phyloP scores from a whole-genome alignment of 2,888 invertebrate genomes.

The Metacarcinus magister region DNA sequence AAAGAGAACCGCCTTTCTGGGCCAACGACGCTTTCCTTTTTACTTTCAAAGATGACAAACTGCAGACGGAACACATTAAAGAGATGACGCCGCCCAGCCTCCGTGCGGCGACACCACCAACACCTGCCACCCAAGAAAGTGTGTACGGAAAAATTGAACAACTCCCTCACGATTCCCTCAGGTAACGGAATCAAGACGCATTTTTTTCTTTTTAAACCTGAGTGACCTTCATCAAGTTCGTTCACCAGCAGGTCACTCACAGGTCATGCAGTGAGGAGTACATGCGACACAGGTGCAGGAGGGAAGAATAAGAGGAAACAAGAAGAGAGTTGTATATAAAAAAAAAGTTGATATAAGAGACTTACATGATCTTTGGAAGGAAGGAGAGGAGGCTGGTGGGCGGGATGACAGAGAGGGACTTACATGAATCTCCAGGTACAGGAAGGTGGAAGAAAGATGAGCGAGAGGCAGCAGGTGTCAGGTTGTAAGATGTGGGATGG shows the following conservation, averaged over 20 bases:
- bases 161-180: neutral
- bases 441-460: neutral
- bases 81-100: neutral
- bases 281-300: neutral
- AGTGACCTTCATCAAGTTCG: neutral
- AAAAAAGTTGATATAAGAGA: neutral
- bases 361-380: neutral
- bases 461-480: neutral
- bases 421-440: neutral
- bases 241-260: slow-evolving; percentile 9
- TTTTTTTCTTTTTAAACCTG: neutral
- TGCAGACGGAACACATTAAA: neutral
- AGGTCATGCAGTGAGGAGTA: neutral
- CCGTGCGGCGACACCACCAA: neutral
- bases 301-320: neutral
- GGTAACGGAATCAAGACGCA: neutral
- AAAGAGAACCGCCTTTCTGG: neutral
- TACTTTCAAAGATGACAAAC: neutral
- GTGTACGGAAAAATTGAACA: neutral
- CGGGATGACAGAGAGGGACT: neutral
- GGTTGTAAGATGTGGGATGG: neutral
- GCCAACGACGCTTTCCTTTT: neutral
- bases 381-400: neutral
- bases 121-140: neutral
- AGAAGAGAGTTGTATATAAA: neutral